Evolutionary conservation across 2,888 invertebrate species (phyloP).

Genomic region (Oxystoma pomonae): DNA sequence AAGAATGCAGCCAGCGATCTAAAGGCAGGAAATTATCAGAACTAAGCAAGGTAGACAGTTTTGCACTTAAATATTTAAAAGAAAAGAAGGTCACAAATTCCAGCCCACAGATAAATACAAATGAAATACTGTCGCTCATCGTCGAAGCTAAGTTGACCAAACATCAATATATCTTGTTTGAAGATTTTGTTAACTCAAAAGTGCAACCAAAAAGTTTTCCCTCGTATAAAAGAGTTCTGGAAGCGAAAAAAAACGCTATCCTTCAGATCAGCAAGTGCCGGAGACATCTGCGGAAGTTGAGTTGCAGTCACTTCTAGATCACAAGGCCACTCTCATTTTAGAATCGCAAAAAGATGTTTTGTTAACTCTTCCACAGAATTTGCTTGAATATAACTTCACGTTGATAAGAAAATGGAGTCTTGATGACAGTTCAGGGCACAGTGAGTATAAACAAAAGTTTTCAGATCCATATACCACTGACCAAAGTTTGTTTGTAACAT

Average conservation of each 20-base stretch:
- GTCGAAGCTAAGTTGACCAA: constrained; percentile 11
- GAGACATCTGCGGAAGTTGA: constrained; percentile 10
- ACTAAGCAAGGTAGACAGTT: neutral
- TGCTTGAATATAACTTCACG: neutral
- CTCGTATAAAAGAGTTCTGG: constrained; percentile 12
- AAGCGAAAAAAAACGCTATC: constrained; percentile 13
- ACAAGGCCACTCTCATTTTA: constrained; percentile 1
- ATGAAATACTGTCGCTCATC: constrained; percentile 7
- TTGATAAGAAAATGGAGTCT: constrained; percentile 5
- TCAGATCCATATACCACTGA: constrained; percentile 3
- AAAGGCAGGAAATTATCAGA: neutral
- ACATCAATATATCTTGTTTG: constrained; percentile 12
- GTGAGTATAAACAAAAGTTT: constrained; percentile 12
- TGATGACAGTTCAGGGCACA: constrained; percentile 13
- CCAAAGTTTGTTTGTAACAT: constrained; percentile 12
- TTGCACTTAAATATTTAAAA: neutral
- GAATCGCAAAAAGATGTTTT: constrained; percentile 13
- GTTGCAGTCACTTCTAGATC: constrained; percentile 15
- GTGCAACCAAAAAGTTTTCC: constrained; percentile 8
- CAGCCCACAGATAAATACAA: neutral
- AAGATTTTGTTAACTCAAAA: constrained; percentile 10
- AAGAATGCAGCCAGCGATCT: neutral
- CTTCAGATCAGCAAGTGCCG: constrained; percentile 3
- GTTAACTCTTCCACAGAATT: neutral
- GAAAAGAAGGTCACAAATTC: neutral